Base-by-base conservation (phyloP, 64 coral and sea anemone genomes). In the Astreopora myriophthalma region DNA sequence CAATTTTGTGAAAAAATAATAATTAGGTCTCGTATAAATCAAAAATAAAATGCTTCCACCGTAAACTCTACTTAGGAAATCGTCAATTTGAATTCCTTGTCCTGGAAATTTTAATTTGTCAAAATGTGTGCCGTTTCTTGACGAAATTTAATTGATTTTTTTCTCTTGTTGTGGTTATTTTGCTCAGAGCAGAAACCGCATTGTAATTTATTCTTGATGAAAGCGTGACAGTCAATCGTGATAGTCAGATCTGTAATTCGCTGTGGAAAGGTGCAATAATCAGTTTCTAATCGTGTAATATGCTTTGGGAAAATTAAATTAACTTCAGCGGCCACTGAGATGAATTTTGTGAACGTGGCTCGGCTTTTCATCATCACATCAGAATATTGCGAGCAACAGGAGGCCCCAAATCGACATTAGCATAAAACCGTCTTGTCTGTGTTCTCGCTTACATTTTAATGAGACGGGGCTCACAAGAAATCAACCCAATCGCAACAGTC, bases 401-500 rank as follows among this genome's bases (percentile, higher is more conserved):
- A 83, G 79, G 57, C 79, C 48, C 13, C 3, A 11, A 7, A 11
- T 3, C 9, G 13, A 9, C 26, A 83, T 83, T 83, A 64, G 57
- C 79, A 83, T 83, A 83, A 63, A 80, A 34, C 57, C 79, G 32
- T 83, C 29, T 39, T 37, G 55, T 64, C 61, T 26, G 20, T 64
- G 24, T 91, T 72, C 79, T 91, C 75, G 89, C 65, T 71, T 78
- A 83, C 89, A 82, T 91, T 91, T 83, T 82, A 91, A 91, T 91
- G 79, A 91, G 69, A 28, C 69, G 34, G 7, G 17, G 23, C 73
- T 58, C 46, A 28, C 32, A 79, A 48, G 39, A 69, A 91, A 82
- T 91, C 34, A 32, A 91, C 31, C 84, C 84, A 71, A 33, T 81
- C 61, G 79, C 27, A 12, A n/a, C 20, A n/a, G 58, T 20, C 89